A percentile compares a stretch with the other conserved stretches of the same genome.
phyloP scores from a whole-genome alignment of 2,888 invertebrate species.

The Dexiosoma caninum region DNA sequence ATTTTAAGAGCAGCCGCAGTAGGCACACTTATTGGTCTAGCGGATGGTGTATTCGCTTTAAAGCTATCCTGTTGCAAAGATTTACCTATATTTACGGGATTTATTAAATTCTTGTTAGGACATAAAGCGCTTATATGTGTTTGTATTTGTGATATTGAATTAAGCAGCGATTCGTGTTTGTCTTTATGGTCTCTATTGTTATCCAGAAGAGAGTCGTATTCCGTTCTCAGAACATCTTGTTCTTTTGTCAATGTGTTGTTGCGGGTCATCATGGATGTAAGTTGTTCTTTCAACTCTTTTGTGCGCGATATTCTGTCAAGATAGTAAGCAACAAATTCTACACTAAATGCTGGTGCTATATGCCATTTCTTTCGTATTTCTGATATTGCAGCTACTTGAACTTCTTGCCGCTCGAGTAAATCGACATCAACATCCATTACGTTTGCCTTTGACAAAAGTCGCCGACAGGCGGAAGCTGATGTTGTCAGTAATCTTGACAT shows the following conservation, averaged over 20 bases:
- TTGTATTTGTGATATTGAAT: slow-evolving; percentile 78
- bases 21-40: slow-evolving; percentile 86
- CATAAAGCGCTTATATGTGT: slow-evolving; percentile 81
- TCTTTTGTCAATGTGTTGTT: slow-evolving; percentile 87
- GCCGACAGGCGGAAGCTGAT: slow-evolving; percentile 91
- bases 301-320: slow-evolving; percentile 91
- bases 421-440: slow-evolving; percentile 93
- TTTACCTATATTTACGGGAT: slow-evolving; percentile 80
- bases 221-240: slow-evolving; percentile 85
- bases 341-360: slow-evolving; percentile 94
- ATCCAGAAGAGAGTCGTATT: slow-evolving; percentile 87
- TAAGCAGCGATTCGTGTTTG: slow-evolving; percentile 76
- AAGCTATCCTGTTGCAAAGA: slow-evolving; percentile 72
- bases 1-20: slow-evolving; percentile 91
- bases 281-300: slow-evolving; percentile 85
- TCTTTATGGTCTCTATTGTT: slow-evolving; percentile 83
- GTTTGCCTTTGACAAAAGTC: slow-evolving; percentile 90
- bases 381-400: slow-evolving; percentile 87
- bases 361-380: slow-evolving; percentile 96
- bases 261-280: slow-evolving; percentile 86
- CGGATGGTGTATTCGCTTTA: slow-evolving; percentile 71
- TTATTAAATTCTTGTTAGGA: slow-evolving; percentile 81
- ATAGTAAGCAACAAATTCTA: slow-evolving; percentile 96
- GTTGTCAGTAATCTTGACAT: slow-evolving; percentile 94
- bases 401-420: slow-evolving; percentile 88